Evolutionary conservation across 2,888 invertebrate species (phyloP).

Genomic region (Phymatocera aterrima): DNA sequence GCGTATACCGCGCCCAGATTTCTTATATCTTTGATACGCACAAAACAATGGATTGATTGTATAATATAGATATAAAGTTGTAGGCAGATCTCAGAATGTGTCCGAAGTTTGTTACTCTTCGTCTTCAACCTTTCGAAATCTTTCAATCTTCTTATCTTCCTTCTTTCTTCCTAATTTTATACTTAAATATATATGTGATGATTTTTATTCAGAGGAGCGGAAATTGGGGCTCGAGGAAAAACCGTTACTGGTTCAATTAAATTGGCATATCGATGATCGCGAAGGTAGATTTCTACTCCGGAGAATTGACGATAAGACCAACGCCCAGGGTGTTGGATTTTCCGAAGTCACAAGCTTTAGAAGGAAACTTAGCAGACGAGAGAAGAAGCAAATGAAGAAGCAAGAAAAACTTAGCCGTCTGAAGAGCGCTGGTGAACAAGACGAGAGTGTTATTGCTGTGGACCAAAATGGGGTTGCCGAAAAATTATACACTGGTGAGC

Average conservation of each 20-base stretch:
- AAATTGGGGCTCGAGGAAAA: constrained; percentile 93
- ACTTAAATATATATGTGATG: no score
- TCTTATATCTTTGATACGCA: neutral
- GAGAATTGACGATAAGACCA: constrained; percentile 90
- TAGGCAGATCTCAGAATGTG: constrained; percentile 44
- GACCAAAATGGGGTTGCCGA: constrained; percentile 91
- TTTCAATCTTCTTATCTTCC: constrained; percentile 22
- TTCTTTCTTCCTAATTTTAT: neutral
- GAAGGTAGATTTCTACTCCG: constrained; percentile 97
- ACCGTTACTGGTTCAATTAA: constrained; percentile 96
- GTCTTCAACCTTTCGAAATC: neutral
- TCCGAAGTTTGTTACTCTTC: constrained; percentile 38
- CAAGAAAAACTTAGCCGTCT: constrained; percentile 91
- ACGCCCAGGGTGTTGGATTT: constrained; percentile 81
- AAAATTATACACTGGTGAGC: constrained; percentile 90
- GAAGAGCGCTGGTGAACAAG: constrained; percentile 80
- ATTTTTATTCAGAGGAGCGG: constrained; percentile 84
- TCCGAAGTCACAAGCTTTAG: constrained; percentile 90
- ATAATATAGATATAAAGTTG: neutral
- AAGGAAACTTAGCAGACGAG: constrained; percentile 96
- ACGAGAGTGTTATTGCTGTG: constrained; percentile 76
- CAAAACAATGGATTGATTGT: neutral
- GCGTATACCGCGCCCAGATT: constrained; percentile 35
- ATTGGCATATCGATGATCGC: constrained; percentile 99
- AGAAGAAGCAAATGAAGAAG: constrained; percentile 98